Conservation (phyloP, 2,888 invertebrate species). For the Patella pellucida region DNA sequence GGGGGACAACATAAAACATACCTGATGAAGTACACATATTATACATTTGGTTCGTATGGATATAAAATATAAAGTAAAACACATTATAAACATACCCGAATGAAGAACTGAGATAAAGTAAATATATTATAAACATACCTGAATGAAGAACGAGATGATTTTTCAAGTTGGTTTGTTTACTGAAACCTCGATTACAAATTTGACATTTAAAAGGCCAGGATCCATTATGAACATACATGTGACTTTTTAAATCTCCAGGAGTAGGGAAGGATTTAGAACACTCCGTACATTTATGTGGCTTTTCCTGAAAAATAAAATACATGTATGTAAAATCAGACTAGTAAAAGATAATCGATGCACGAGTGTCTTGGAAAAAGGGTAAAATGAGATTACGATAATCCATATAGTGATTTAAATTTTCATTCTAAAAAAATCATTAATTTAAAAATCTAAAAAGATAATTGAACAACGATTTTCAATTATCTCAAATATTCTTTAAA, state of each 20-base stretch:
- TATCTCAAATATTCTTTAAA: no score
- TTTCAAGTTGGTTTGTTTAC: conserved; percentile 94
- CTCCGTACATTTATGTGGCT: conserved; percentile 94
- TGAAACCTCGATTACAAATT: conserved; percentile 95
- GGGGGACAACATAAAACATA: no score
- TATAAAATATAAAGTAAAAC: no score
- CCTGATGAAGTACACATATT: no score
- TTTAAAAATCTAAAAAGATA: no score
- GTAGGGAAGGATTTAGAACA: conserved; percentile 97
- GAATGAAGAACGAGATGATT: conserved; percentile 95
- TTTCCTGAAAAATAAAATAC: conserved; percentile 87
- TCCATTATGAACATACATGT: conserved; percentile 97
- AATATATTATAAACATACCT: conserved; percentile 75
- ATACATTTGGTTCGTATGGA: no score
- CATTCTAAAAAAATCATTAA: no score
- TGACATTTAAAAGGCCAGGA: conserved; percentile 97
- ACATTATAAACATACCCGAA: conserved; percentile 79
- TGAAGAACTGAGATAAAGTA: conserved; percentile 84
- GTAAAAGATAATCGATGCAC: no score
- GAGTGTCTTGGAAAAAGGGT: no score
- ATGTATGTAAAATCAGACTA: no score
- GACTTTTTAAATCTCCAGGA: conserved; percentile 94
- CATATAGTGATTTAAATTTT: no score
- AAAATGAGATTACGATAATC: conserved; percentile 15
- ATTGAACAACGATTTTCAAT: no score